Conservation (phyloP, 2,113 vertebrate species). For the Mus pahari region DNA sequence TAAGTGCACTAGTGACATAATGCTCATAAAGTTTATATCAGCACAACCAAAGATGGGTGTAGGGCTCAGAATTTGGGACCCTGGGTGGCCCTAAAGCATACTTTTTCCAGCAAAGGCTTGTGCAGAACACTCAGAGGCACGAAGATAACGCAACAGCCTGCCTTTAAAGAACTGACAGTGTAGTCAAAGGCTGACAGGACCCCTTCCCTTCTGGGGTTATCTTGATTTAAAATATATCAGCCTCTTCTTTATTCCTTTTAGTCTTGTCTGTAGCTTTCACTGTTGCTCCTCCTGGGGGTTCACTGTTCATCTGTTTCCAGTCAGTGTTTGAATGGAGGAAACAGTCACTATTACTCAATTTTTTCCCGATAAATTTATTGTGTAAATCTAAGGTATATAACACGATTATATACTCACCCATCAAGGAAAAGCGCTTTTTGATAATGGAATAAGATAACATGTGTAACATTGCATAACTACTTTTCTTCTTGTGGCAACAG, state of each 20-base stretch:
- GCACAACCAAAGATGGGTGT: background rate
- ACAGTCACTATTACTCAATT: background rate
- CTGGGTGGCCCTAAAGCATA: background rate
- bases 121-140: accelerated
- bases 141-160: background rate
- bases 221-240: background rate
- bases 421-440: background rate
- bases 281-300: background rate
- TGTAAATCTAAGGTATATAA: background rate
- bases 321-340: background rate
- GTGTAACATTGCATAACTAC: background rate
- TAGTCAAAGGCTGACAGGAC: background rate
- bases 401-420: background rate
- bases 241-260: background rate
- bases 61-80: background rate
- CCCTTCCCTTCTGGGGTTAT: background rate
- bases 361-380: background rate
- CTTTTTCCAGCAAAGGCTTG: background rate
- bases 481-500: background rate
- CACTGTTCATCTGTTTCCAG: background rate
- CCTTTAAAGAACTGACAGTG: background rate
- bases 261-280: background rate
- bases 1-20: background rate
- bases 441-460: background rate
- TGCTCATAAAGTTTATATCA: background rate